Percentiles rank a stretch among this genome's conserved stretches.
Evolutionary conservation across 2,797 vertebrate species (phyloP).

Genomic region (Streptopelia turtur): DNA sequence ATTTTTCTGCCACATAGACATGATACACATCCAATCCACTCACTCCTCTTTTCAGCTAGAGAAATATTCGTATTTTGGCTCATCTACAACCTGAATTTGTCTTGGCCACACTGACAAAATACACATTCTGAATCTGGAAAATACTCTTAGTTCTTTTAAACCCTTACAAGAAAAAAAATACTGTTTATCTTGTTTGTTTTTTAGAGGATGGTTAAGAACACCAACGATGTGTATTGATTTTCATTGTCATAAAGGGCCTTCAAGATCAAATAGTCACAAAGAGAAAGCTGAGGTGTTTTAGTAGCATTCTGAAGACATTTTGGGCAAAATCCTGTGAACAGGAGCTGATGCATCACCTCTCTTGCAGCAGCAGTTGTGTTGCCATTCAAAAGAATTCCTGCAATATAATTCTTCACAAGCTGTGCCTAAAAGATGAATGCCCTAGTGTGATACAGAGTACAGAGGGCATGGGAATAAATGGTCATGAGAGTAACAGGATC

Average conservation of each 20-base stretch:
- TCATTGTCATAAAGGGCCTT: neutral
- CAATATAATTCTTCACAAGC: neutral
- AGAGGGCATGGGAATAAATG: neutral
- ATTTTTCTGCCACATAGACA: neutral
- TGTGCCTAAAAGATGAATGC: neutral
- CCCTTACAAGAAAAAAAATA: neutral
- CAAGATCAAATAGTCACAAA: neutral
- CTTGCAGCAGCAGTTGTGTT: neutral
- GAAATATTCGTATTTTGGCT: constrained; percentile 8
- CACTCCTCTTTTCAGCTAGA: neutral
- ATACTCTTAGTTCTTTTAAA: constrained; percentile 6
- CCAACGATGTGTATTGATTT: neutral
- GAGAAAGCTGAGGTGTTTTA: neutral
- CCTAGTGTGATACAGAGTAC: neutral
- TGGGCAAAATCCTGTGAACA: neutral
- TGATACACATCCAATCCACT: neutral
- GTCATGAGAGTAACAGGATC: neutral
- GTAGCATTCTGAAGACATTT: neutral
- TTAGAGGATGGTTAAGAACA: neutral
- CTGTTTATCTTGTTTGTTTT: neutral
- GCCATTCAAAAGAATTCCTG: neutral
- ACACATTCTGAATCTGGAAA: neutral
- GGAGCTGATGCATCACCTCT: neutral
- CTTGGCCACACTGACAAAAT: neutral
- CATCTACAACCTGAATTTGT: neutral